phyloP scores from a whole-genome alignment of 2,888 invertebrate genomes.

The Seladonia tumulorum region DNA sequence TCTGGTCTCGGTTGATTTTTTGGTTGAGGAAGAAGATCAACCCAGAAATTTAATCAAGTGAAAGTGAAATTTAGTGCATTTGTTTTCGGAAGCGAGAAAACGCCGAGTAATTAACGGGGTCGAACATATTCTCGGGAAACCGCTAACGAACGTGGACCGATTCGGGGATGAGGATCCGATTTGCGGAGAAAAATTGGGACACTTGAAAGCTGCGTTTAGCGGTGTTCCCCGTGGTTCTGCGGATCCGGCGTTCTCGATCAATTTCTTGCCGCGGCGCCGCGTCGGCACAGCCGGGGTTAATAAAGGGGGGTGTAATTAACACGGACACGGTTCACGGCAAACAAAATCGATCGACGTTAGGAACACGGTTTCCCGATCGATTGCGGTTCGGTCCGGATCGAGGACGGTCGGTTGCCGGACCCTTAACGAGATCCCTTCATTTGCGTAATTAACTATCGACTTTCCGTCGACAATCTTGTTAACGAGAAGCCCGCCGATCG shows the following conservation, averaged over 20 bases:
- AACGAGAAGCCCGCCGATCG: slow-evolving; percentile 64
- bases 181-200: not conserved
- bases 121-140: not conserved
- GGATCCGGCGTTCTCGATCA: slow-evolving; percentile 2
- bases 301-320: not conserved
- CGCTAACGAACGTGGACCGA: not conserved
- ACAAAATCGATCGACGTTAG: not conserved
- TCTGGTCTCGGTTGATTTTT: too few relatives aligned
- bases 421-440: slow-evolving; percentile 68
- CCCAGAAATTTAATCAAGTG: not conserved
- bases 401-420: slow-evolving; percentile 26
- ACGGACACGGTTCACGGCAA: not conserved
- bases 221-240: not conserved
- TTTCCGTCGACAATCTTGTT: slow-evolving; percentile 68
- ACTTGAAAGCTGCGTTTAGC: not conserved
- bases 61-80: not conserved
- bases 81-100: not conserved
- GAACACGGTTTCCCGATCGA: slow-evolving; percentile 16
- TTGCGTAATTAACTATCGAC: slow-evolving; percentile 72
- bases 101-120: not conserved
- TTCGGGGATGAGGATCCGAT: not conserved
- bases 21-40: too few relatives aligned
- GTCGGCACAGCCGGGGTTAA: not conserved
- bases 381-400: slow-evolving; percentile 35
- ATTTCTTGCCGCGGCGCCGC: too few relatives aligned